Evolutionary conservation across 1,140 invertebrate species (phyloP).

Genomic region (Drosophila subpulchrella): DNA sequence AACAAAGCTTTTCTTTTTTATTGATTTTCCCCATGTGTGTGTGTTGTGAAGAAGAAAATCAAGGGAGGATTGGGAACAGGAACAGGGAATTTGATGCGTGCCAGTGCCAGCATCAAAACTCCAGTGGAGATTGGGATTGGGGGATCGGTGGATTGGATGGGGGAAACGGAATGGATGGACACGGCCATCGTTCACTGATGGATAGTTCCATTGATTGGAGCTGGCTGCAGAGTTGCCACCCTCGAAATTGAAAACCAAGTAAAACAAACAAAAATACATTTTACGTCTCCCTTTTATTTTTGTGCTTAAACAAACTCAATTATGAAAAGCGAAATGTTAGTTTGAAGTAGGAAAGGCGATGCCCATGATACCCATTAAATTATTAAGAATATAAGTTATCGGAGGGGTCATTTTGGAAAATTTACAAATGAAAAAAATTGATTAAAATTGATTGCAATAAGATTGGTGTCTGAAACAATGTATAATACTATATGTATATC

Average conservation of each 20-base stretch:
- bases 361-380: not conserved
- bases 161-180: not conserved
- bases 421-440: too few species aligned
- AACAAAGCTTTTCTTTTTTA: constrained; percentile 8
- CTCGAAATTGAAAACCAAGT: constrained; percentile 54
- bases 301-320: constrained; percentile 72
- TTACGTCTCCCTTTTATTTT: constrained; percentile 7
- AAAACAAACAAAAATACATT: constrained; percentile 55
- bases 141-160: not conserved
- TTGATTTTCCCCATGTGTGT: constrained; percentile 47
- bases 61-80: not conserved
- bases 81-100: constrained; percentile 56
- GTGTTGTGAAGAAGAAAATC: not conserved
- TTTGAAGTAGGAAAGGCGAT: too few species aligned
- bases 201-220: constrained; percentile 53
- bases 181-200: constrained; percentile 32
- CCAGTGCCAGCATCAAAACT: constrained; percentile 51
- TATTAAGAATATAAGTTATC: not conserved
- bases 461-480: too few species aligned
- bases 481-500: too few species aligned
- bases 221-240: constrained; percentile 21
- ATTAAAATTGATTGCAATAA: too few species aligned
- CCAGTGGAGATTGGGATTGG: not conserved
- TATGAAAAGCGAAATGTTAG: constrained; percentile 49
- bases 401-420: too few species aligned